These are phyloP conservation scores for Phymastichus coffea DNA, from an alignment of 1,140 invertebrate species.

Conservation along the genomic window DNA sequence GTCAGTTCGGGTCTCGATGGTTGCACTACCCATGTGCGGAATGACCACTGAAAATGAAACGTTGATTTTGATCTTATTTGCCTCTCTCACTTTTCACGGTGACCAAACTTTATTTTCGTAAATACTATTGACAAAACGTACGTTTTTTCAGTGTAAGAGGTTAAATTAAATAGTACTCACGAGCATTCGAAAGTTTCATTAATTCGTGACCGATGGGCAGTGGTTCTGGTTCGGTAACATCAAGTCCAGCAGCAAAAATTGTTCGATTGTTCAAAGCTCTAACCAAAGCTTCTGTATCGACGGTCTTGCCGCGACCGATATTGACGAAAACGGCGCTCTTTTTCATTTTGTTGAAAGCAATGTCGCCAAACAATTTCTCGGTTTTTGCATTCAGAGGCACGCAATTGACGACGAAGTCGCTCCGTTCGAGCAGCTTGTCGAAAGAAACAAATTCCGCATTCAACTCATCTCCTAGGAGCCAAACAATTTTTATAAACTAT, in stretches of 20 bases:
- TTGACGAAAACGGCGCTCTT: conserved; percentile 76
- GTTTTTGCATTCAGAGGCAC: conserved; percentile 73
- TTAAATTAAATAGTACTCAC: conserved; percentile 53
- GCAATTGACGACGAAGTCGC: conserved; percentile 75
- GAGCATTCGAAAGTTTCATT: conserved; percentile 74
- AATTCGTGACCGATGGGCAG: conserved; percentile 75
- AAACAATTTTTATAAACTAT: conserved; percentile 5
- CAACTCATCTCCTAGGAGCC: conserved; percentile 62
- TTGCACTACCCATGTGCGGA: conserved; percentile 87
- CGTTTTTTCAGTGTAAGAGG: neutral
- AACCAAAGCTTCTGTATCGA: conserved; percentile 76
- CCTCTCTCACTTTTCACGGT: too few species aligned
- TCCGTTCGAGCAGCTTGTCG: conserved; percentile 68
- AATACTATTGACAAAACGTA: neutral
- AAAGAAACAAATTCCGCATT: conserved; percentile 71
- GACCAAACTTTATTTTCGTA: too few species aligned
- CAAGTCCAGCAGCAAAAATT: conserved; percentile 85
- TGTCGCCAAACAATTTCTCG: conserved; percentile 68
- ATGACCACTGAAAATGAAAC: conserved; percentile 63
- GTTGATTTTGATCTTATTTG: neutral
- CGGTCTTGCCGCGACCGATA: conserved; percentile 72
- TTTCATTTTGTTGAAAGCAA: conserved; percentile 79
- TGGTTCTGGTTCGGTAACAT: conserved; percentile 89
- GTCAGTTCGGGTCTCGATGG: conserved; percentile 69
- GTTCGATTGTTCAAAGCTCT: conserved; percentile 67